phyloP scores from a whole-genome alignment of 1,140 invertebrate genomes.

The Ooceraea biroi region DNA sequence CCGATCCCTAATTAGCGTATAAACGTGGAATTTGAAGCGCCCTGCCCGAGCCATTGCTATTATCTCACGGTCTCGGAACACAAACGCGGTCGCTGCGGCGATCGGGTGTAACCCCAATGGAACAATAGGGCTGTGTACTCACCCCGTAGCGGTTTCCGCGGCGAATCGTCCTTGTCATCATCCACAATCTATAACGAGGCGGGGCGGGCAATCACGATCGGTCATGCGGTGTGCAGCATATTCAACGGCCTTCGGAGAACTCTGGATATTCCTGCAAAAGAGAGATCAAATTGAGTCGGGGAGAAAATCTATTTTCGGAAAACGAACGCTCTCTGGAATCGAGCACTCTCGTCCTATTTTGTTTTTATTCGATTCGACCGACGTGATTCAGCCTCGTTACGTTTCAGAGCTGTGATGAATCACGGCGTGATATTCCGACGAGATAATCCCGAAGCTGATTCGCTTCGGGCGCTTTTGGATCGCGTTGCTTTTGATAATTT shows the following conservation, averaged over 20 bases:
- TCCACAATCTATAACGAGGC: conserved; percentile 1
- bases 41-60: not conserved
- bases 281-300: not conserved
- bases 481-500: conserved; percentile 1
- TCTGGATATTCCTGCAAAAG: not conserved
- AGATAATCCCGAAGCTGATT: not conserved
- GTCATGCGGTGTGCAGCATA: not conserved
- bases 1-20: not conserved
- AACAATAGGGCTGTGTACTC: conserved; percentile 15
- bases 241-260: not conserved
- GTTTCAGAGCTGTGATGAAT: too few relatives aligned
- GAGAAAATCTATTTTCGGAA: not conserved
- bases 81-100: not conserved
- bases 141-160: not conserved
- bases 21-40: not conserved
- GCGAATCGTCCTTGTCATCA: not conserved
- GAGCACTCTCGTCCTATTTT: not conserved
- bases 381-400: not conserved
- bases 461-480: not conserved
- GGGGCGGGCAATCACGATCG: not conserved
- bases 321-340: not conserved
- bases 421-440: not conserved
- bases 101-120: not conserved
- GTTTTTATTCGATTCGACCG: not conserved
- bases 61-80: not conserved